Conservation (phyloP, 2,888 invertebrate genomes). For the Callyntrura guangdongensis region DNA sequence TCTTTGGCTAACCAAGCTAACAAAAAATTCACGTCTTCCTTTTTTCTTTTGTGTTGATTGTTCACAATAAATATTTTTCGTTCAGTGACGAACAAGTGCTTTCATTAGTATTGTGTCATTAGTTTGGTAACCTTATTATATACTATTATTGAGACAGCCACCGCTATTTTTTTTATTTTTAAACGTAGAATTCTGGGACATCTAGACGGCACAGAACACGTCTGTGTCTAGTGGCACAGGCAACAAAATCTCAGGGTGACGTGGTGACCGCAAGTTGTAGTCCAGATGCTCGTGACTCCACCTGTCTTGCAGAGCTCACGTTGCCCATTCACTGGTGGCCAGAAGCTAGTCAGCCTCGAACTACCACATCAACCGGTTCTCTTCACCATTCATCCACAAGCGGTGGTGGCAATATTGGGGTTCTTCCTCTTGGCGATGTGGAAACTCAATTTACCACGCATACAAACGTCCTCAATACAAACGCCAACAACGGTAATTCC, state of each 20-base stretch:
- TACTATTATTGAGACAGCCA: neutral
- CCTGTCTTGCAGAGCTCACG: slow-evolving; percentile 95
- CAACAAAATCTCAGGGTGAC: slow-evolving; percentile 84
- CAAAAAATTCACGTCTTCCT: too few relatives aligned
- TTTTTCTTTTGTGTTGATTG: too few relatives aligned
- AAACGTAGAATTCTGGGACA: slow-evolving; percentile 70
- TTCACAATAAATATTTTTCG: too few relatives aligned
- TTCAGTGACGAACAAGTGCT: too few relatives aligned
- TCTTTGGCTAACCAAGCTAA: too few relatives aligned
- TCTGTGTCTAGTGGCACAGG: slow-evolving; percentile 85
- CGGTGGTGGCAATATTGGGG: slow-evolving; percentile 86
- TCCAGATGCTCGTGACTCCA: slow-evolving; percentile 96
- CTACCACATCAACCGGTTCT: slow-evolving; percentile 87
- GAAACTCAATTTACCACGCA: slow-evolving; percentile 77
- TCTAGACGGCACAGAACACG: slow-evolving; percentile 82
- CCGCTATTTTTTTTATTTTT: neutral
- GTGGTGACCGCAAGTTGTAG: slow-evolving; percentile 95
- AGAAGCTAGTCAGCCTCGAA: slow-evolving; percentile 87
- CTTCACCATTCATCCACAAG: slow-evolving; percentile 85
- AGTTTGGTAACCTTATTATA: neutral
- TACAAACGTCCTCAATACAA: slow-evolving; percentile 72
- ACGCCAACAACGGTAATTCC: slow-evolving; percentile 86
- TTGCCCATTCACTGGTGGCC: slow-evolving; percentile 98
- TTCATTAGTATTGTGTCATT: neutral
- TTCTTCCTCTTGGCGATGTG: slow-evolving; percentile 73